Conservation (phyloP, 1,140 invertebrate genomes). For the Ceratosolen fusciceps region DNA sequence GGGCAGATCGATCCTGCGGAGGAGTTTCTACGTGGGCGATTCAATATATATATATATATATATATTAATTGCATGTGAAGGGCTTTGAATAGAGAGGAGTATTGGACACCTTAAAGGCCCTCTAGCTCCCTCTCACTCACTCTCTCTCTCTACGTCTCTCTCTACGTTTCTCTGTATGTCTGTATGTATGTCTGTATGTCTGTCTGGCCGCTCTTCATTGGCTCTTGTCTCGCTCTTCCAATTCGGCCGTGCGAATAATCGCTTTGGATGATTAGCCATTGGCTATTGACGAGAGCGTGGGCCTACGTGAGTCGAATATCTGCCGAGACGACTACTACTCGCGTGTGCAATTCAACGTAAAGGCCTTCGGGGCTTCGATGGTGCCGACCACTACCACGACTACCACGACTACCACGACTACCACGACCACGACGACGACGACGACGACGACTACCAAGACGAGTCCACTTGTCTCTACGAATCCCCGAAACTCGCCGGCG, state of each 20-base stretch:
- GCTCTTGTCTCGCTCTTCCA: background rate
- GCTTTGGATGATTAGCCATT: constrained; percentile 47
- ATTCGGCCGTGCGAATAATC: constrained; percentile 39
- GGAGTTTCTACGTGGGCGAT: constrained; percentile 27
- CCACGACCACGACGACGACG: too few species aligned
- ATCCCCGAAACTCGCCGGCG: constrained; percentile 32
- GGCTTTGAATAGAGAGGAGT: constrained; percentile 11
- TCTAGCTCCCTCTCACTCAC: background rate
- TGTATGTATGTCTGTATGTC: background rate
- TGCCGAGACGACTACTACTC: constrained; percentile 8
- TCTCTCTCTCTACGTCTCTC: too few species aligned
- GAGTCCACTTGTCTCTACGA: background rate
- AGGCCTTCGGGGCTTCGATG: background rate
- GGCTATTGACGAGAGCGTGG: constrained; percentile 36
- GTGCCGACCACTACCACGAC: too few species aligned
- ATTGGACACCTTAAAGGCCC: constrained; percentile 30
- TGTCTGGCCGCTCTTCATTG: too few species aligned
- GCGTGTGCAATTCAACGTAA: constrained; percentile 41
- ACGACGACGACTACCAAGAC: background rate
- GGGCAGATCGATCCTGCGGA: background rate
- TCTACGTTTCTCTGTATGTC: too few species aligned
- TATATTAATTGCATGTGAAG: constrained; percentile 23
- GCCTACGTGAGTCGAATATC: constrained; percentile 44
- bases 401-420: background rate
- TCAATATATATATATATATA: too few species aligned